phyloP scores from a whole-genome alignment of 2,797 vertebrate species.

The Peromyscus aztecus region DNA sequence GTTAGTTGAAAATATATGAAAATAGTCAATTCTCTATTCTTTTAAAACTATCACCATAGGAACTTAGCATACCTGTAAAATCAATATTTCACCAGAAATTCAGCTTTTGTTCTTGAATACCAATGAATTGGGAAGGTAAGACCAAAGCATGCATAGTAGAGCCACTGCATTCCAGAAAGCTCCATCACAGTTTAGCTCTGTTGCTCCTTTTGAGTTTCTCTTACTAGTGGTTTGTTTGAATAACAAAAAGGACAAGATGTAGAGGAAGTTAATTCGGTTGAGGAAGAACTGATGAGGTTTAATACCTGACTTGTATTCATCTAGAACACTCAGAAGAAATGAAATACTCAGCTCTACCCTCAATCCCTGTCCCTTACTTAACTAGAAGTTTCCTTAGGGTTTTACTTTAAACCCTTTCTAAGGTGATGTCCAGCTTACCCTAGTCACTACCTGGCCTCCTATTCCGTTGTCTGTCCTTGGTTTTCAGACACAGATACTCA shows the following conservation, averaged over 20 bases:
- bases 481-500: not conserved
- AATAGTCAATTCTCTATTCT: constrained; percentile 1
- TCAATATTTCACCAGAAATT: constrained; percentile 42
- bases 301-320: constrained; percentile 7
- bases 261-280: not conserved
- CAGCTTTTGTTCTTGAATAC: not conserved
- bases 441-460: not conserved
- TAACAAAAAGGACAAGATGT: constrained; percentile 25
- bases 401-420: constrained; percentile 10
- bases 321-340: not conserved
- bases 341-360: not conserved
- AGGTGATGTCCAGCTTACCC: not conserved
- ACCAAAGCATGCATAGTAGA: not conserved
- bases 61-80: not conserved
- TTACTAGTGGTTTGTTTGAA: not conserved
- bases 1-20: constrained; percentile 16
- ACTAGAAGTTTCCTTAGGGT: not conserved
- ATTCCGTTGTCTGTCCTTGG: not conserved
- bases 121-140: not conserved
- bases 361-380: not conserved
- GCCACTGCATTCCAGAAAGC: not conserved
- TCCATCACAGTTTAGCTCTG: not conserved
- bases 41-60: not conserved
- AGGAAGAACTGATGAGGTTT: not conserved
- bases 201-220: constrained; percentile 44